These are phyloP conservation scores for Neodiprion fabricii DNA, from an alignment of 1,140 invertebrate genomes.

Conservation along the genomic window DNA sequence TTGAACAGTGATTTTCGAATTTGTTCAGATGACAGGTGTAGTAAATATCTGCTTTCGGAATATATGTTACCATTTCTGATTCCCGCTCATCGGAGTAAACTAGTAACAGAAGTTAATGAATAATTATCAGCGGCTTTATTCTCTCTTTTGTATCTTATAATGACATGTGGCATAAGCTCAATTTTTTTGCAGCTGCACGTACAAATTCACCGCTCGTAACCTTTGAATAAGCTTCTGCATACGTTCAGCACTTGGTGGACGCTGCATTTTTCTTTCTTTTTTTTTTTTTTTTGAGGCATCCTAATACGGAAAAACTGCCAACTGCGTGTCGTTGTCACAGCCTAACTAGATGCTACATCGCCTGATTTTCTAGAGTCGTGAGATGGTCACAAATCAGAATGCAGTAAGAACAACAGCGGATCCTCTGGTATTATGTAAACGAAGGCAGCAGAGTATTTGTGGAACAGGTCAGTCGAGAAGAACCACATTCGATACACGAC, in stretches of 20 bases:
- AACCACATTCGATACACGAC: too few relatives aligned
- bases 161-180: not conserved
- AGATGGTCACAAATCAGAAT: too few relatives aligned
- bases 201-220: not conserved
- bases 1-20: slow-evolving; percentile 34
- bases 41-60: not conserved
- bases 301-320: not conserved
- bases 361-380: too few relatives aligned
- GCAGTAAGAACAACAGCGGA: too few relatives aligned
- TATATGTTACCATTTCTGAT: not conserved
- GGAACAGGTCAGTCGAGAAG: too few relatives aligned
- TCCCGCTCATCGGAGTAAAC: not conserved
- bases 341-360: too few relatives aligned
- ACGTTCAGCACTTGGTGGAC: not conserved
- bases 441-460: too few relatives aligned
- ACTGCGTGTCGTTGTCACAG: too few relatives aligned
- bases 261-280: not conserved
- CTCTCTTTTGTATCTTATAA: not conserved
- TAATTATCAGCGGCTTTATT: not conserved
- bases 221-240: not conserved
- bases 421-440: too few relatives aligned
- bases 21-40: not conserved
- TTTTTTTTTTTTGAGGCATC: not conserved
- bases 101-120: not conserved
- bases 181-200: not conserved